Base-by-base conservation (phyloP, 2,888 invertebrate genomes). In the Leptarthrus brevirostris region DNA sequence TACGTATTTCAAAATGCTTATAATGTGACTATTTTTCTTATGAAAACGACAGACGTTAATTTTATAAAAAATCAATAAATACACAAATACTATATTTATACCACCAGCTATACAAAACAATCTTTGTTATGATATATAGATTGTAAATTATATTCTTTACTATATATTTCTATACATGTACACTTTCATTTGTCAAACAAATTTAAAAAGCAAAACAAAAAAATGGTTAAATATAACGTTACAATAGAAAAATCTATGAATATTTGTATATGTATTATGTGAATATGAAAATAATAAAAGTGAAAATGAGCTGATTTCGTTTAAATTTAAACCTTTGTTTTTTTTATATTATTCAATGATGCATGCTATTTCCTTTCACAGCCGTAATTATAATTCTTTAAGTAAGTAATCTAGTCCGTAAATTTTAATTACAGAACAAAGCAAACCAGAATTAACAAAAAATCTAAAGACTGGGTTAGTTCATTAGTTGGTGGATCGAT, bases 131-230 rank as follows among this genome's bases (percentile, higher is more conserved):
- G 56, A 18, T 49, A 70, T 47, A 58, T 64, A 73, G 54, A 72
- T 75, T 75, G 54, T 74, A 74, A 16, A 52, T n/a, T 69, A 75
- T 75, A 75, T 73, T 73, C 75, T 73, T 69, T 54, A 75, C 69
- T 75, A 75, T 75, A 73, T 75, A 75, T 75, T 75, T 75, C 75
- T 75, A 75, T 73, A 73, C 75, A 75, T 75, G 75, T 75, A 75
- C 75, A 75, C 75, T 72, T 66, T 72, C 72, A 69, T 70, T 30
- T 53, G 66, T 53, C 54, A 74, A 69, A 18, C n/a, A 4, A 40
- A 44, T 53, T 53, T 40, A 3, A 56, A 14, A 44, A 47, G 30
- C 40, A 26, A 47, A 16, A 22, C 16, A 47, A 44, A n/a, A 30
- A 72, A 54, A 49, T 44, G n/a, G 69, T 72, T 74, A 74, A 72